Evolutionary conservation across 1,140 invertebrate species (phyloP).

Genomic region (Propsilocerus akamusi): DNA sequence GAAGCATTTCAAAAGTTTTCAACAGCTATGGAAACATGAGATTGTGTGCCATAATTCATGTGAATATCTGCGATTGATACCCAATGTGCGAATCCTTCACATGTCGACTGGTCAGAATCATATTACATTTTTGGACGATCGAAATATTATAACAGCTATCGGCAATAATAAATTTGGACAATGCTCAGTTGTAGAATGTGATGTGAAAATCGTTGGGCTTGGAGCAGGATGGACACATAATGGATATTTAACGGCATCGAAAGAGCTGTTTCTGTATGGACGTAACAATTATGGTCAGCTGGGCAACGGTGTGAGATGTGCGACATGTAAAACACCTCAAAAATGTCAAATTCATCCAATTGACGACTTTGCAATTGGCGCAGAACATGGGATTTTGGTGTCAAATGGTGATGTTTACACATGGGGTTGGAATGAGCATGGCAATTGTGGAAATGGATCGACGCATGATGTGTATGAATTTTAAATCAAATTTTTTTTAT

Average conservation of each 20-base stretch:
- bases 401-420: slow-evolving; percentile 40
- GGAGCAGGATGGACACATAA: slow-evolving; percentile 58
- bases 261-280: slow-evolving; percentile 49
- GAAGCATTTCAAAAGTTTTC: slow-evolving; percentile 5
- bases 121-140: slow-evolving; percentile 34
- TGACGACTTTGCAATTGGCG: slow-evolving; percentile 31
- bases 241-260: slow-evolving; percentile 34
- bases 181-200: slow-evolving; percentile 17
- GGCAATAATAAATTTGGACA: slow-evolving; percentile 61
- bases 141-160: slow-evolving; percentile 33
- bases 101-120: slow-evolving; percentile 50
- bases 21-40: not conserved
- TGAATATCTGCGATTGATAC: not conserved
- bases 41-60: not conserved
- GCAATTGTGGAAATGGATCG: slow-evolving; percentile 58
- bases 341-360: slow-evolving; percentile 11
- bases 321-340: slow-evolving; percentile 9
- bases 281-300: slow-evolving; percentile 65
- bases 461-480: slow-evolving; percentile 32
- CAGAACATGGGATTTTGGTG: slow-evolving; percentile 54
- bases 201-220: slow-evolving; percentile 26
- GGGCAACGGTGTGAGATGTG: slow-evolving; percentile 21
- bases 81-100: slow-evolving; percentile 10
- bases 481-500: not conserved
- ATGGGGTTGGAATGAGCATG: slow-evolving; percentile 90